A percentile compares a stretch with the other conserved stretches of the same genome.
These are phyloP conservation scores for Hoplodrina ambigua DNA, from an alignment of 2,888 invertebrate species.

Conservation along the genomic window DNA sequence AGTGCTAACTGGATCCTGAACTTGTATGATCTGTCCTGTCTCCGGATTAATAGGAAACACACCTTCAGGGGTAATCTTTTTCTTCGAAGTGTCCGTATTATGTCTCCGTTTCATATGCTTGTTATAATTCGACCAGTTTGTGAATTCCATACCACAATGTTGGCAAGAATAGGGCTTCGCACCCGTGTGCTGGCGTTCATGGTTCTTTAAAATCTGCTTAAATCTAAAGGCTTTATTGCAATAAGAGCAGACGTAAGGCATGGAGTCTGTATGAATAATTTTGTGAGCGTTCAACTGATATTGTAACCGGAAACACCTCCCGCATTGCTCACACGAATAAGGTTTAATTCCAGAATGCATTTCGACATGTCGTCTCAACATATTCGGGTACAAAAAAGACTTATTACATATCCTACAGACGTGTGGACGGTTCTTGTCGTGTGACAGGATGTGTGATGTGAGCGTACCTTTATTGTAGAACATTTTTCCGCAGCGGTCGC, in stretches of 20 bases:
- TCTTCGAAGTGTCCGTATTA: conserved; percentile 87
- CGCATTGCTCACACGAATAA: conserved; percentile 85
- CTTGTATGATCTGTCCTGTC: conserved; percentile 83
- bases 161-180: conserved; percentile 94
- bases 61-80: conserved; percentile 90
- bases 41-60: conserved; percentile 85
- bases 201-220: conserved; percentile 93
- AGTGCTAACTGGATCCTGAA: conserved; percentile 77
- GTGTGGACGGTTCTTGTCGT: conserved; percentile 83
- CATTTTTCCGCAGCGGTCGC: conserved; percentile 86
- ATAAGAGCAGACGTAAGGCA: conserved; percentile 94
- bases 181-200: conserved; percentile 93
- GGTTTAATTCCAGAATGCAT: conserved; percentile 86
- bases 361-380: conserved; percentile 84
- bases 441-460: conserved; percentile 84
- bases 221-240: conserved; percentile 94
- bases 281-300: conserved; percentile 94
- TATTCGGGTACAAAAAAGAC: conserved; percentile 84
- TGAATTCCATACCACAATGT: conserved; percentile 93
- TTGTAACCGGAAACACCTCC: conserved; percentile 90
- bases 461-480: conserved; percentile 86
- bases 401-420: conserved; percentile 85
- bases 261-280: conserved; percentile 94
- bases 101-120: conserved; percentile 95
- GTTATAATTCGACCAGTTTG: conserved; percentile 96